Evolutionary conservation across 2,113 vertebrate genomes (phyloP), one percentile per base, ranked within the genome.

Genomic region (Podilymbus podiceps): DNA sequence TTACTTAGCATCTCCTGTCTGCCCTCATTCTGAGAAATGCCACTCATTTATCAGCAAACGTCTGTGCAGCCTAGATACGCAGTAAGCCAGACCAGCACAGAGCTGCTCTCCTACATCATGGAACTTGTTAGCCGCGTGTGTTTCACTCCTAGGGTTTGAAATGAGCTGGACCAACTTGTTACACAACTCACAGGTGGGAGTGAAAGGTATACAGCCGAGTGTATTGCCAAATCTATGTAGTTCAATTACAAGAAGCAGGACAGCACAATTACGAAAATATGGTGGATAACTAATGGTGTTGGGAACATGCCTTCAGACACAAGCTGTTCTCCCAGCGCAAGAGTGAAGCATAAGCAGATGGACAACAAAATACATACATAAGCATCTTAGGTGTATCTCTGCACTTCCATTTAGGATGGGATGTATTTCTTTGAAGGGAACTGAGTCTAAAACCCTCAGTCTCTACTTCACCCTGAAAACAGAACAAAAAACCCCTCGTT

Each of bases 41-140:
- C 94, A 81, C 79, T 97, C 90, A 81, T 96, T 97, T 82, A 85
- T 97, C 95, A 97, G 38, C 62, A 88, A 62, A 93, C 94, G 71
- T 86, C 69, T 73, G 75, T 68, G 73, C 68, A 94, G 93, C 79
- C 81, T 42, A 47, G 91, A 93, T 59, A 47, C 30, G 38, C 71
- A n/a, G 75, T 30, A 84, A 96, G 66, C 28, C 68, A 64, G 68
- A 69, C 21, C 72, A 85, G 82, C 64, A 69, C 63, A 44, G 23
- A 53, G 50, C 83, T 88, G 40, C 92, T 77, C 85, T 38, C 79
- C 93, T 92, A 67, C 62, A 95, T 95, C 85, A 93, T 20, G 53
- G 74, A 95, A 72, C 30, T 84, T 87, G 91, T 86, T 85, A 96
- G 68, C 73, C 91, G 80, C 31, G 52, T 28, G 35, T 66, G 31